Base-by-base conservation (phyloP, 2,888 invertebrate species). In the Crocallis elinguaria region DNA sequence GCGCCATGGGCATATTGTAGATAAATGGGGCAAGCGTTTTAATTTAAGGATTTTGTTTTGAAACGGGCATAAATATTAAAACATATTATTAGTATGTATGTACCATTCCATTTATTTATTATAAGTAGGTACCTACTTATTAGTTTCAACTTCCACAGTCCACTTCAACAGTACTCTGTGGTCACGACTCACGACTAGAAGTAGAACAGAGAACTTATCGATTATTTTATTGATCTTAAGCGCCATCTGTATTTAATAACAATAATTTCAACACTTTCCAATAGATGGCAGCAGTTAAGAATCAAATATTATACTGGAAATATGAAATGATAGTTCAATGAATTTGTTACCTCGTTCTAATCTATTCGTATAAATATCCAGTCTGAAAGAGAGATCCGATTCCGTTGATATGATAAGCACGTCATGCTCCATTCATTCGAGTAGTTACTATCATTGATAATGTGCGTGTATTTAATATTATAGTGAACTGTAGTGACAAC, bases 361-460 rank as follows among this genome's bases (percentile, higher is more conserved):
- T 21, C 8, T 5, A 32, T 36, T 39, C 1, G n/a, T n/a, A 16
- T 35, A 49, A 38, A 23, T 9, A 17, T n/a, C 25, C 36, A 41
- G 79, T 57, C 60, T 43, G 73, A 88, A 62, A 78, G 86, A 84
- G 86, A 86, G 55, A 64, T 57, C 66, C 66, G 67, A 73, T 49
- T 50, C 14, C 19, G 29, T 54, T 43, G 48, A 16, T 9, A 3
- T 25, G 38, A 38, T 48, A 38, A 38, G 29, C 6, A n/a, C 19
- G 43, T n/a, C n/a, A 25, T 38, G 56, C 42, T 44, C 48, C 53
- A 52, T 62, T 62, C 37, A 51, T 43, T 43, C 27, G 16, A 32
- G 32, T 25, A 43, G 12, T 49, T 53, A 33, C 17, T 42, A 54
- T 50, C 57, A 61, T 50, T 61, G 61, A 56, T 55, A 52, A 48